Evolutionary conservation across 2,113 vertebrate genomes (phyloP), one percentile per base, ranked within the genome.

Genomic region (Phrynosoma blainvillii): DNA sequence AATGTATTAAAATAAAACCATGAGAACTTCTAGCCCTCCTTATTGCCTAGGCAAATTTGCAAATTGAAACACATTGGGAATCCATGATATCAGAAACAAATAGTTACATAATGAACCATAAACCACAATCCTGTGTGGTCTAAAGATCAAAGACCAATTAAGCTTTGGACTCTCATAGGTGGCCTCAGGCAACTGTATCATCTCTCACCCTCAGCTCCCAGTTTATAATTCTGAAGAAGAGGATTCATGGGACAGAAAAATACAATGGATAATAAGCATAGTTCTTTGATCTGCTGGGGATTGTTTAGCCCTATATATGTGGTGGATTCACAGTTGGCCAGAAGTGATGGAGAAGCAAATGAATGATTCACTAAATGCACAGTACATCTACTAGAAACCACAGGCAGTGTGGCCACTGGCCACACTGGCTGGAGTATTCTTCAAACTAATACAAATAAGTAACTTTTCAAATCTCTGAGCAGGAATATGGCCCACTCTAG

Each of bases 101-200:
- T 27, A 76, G 40, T 82, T 88, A 77, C 80, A 77, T 68, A 78
- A 85, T 30, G 36, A 77, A 36, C 74, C 54, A 85, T 56, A 62
- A 40, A 87, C 47, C n/a, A 77, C 36, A 66, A 83, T 25, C 71
- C 21, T 88, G 73, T 83, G 73, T 88, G 87, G 80, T 88, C 87
- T 71, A 77, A 77, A 88, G 73, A 83, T 88, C 87, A 88, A 88
- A 88, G 80, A 13, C 59, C 8, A 82, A 32, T 87, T n/a, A 27
- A 65, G 40, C 56, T 25, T 27, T 68, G 59, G 80, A n/a, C n/a
- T 76, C n/a, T 66, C 30, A 27, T 66, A 54, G 42, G 71, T 77
- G n/a, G 56, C 71, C 79, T 82, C 40, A 36, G 30, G 87, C 80
- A 88, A 78, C 52, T 52, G 36, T 27, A 68, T 18, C 71, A 65